Evolutionary conservation across 2,888 invertebrate species (phyloP).

Genomic region (Odontothrips loti): DNA sequence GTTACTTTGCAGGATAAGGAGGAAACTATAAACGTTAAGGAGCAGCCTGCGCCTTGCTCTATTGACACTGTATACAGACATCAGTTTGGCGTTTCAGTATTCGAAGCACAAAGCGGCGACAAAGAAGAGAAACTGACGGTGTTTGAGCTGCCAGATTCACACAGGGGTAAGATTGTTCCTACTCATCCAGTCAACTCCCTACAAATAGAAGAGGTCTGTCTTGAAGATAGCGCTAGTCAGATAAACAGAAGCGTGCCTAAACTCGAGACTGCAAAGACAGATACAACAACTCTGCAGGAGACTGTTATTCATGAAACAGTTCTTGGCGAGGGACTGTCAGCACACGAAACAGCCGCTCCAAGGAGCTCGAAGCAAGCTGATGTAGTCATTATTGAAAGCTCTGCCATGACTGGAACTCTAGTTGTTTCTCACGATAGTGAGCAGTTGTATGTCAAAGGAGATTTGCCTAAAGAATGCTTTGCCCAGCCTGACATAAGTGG

Average conservation of each 20-base stretch:
- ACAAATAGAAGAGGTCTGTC: slow-evolving; percentile 49
- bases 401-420: slow-evolving; percentile 52
- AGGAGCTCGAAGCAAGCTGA: slow-evolving; percentile 49
- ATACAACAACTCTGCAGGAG: slow-evolving; percentile 48
- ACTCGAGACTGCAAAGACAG: slow-evolving; percentile 48
- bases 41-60: slow-evolving; percentile 45
- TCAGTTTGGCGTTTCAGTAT: slow-evolving; percentile 58
- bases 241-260: slow-evolving; percentile 48
- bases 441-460: slow-evolving; percentile 46
- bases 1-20: slow-evolving; percentile 65
- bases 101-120: slow-evolving; percentile 61
- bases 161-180: slow-evolving; percentile 51
- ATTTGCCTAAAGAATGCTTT: slow-evolving; percentile 46
- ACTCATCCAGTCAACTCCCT: slow-evolving; percentile 53
- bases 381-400: slow-evolving; percentile 46
- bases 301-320: slow-evolving; percentile 53
- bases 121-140: slow-evolving; percentile 56
- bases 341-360: slow-evolving; percentile 45
- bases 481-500: slow-evolving; percentile 50
- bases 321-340: slow-evolving; percentile 53
- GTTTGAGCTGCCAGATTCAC: slow-evolving; percentile 53
- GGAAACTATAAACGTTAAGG: slow-evolving; percentile 45
- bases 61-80: slow-evolving; percentile 54
- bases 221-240: slow-evolving; percentile 49
- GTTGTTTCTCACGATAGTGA: slow-evolving; percentile 52